Conservation (phyloP, 2,797 vertebrate species). For the Brachymystax lenok region DNA sequence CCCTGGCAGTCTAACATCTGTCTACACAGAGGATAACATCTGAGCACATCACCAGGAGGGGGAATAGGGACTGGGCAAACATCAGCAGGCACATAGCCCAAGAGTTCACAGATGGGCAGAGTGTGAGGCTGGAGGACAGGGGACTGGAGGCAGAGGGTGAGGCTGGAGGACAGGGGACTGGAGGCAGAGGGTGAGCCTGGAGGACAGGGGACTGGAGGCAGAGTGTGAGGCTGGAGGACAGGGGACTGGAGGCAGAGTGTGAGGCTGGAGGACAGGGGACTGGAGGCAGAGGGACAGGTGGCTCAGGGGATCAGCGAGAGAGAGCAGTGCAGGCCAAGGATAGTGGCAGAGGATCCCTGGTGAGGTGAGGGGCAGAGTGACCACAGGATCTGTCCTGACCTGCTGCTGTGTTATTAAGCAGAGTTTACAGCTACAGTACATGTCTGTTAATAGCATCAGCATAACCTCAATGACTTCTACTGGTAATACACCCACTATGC, state of each 20-base stretch:
- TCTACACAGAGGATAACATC: conserved; percentile 33
- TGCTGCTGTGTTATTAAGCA: background rate
- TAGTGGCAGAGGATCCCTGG: background rate
- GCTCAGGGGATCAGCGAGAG: background rate
- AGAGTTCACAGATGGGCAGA: background rate
- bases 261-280: background rate
- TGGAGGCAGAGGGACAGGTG: background rate
- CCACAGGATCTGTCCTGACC: background rate
- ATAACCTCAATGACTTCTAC: background rate
- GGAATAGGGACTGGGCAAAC: background rate
- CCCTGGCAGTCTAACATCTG: conserved; percentile 41
- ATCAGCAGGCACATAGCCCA: too few relatives aligned
- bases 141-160: background rate
- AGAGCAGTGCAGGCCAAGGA: background rate
- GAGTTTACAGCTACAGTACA: background rate
- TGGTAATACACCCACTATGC: background rate
- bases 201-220: background rate
- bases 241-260: background rate
- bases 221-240: background rate
- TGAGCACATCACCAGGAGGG: conserved; percentile 24
- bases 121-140: background rate
- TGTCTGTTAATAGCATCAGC: background rate
- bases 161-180: background rate
- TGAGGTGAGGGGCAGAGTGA: background rate
- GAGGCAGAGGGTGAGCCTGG: background rate